Conservation (phyloP, 1,140 invertebrate species). For the Diploscapter pachys region DNA sequence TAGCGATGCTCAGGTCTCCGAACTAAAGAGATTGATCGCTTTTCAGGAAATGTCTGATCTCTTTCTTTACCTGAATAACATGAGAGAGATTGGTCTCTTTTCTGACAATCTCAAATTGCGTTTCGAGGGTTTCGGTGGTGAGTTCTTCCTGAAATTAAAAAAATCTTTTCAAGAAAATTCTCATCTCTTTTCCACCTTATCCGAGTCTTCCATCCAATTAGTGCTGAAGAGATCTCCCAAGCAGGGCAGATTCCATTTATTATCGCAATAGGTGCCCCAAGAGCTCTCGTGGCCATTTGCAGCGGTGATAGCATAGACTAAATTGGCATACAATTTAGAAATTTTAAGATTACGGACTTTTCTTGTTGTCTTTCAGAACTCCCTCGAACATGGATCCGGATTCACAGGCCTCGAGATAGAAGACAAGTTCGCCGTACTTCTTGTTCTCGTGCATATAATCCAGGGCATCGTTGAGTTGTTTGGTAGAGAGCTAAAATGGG, state of each 20-base stretch:
- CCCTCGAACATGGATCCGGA: conserved; percentile 70
- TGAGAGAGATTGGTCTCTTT: conserved; percentile 68
- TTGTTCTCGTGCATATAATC: conserved; percentile 63
- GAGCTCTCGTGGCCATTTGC: conserved; percentile 64
- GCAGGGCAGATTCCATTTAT: conserved; percentile 48
- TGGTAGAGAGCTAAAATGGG: conserved; percentile 59
- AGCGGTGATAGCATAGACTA: conserved; percentile 70
- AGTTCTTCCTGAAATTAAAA: conserved; percentile 64
- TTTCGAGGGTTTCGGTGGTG: conserved; percentile 63
- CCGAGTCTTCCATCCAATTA: conserved; percentile 71
- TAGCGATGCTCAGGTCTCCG: conserved; percentile 63
- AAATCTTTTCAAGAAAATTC: too few species aligned
- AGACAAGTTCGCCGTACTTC: conserved; percentile 60
- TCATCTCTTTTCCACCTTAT: conserved; percentile 60
- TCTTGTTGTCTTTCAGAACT: conserved; percentile 64
- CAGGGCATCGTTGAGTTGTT: conserved; percentile 61
- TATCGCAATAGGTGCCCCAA: conserved; percentile 57
- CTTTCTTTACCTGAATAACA: conserved; percentile 60
- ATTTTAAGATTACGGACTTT: conserved; percentile 59
- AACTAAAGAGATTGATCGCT: conserved; percentile 46
- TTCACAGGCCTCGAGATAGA: conserved; percentile 71
- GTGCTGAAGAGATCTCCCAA: conserved; percentile 62
- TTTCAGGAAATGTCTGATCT: too few species aligned
- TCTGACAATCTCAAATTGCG: conserved; percentile 66
- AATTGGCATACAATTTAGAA: conserved; percentile 21